Evolutionary conservation across 1,140 invertebrate genomes (phyloP), one percentile per base, ranked within the genome.

Genomic region (Papilio helenus): DNA sequence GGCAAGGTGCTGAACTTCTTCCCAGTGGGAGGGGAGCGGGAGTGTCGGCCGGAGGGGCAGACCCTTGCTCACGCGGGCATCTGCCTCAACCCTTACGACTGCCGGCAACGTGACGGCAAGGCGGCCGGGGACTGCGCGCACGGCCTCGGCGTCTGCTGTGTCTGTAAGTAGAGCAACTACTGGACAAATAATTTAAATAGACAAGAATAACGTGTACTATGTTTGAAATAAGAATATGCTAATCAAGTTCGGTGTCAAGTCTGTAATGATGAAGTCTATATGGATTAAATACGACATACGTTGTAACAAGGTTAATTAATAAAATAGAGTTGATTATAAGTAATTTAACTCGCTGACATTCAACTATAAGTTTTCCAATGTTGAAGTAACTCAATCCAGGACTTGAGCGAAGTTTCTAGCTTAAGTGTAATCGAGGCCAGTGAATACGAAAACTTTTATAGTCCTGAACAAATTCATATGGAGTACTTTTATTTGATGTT

Each of bases 121-220:
- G 96, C 97, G 0, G 95, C 96, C 14, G 98, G 98, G 1, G 95
- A 96, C 79, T 98, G 98, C 86, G 97, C 97, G 0, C 95, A 97
- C 79, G 97, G 97, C 10, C 97, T 98, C 81, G 97, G 97, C 1
- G 97, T 98, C n/a, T 98, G 98, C 88, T 98, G 98, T 91, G 96
- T 98, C 39, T 98, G 97, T 97, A 91, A 97, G 97, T 97, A 80
- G 80, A 87, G 65, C 68, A 84, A 83, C 34, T 42, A 3, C 14
- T 46, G 44, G 44, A 46, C 2, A 46, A 46, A 12, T 10, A 42
- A 9, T 4, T 42, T 4, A 42, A 42, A 42, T 42, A 42, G 3
- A 42, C 39, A 3, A 46, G 10, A n/a, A 18, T 44, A 44, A 20
- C 1, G 16, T 51, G 16, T 55, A n/a, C n/a, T n/a, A 55, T 20